Conservation (phyloP, 2,888 invertebrate genomes). For the Hirtodrosophila histrioides region DNA sequence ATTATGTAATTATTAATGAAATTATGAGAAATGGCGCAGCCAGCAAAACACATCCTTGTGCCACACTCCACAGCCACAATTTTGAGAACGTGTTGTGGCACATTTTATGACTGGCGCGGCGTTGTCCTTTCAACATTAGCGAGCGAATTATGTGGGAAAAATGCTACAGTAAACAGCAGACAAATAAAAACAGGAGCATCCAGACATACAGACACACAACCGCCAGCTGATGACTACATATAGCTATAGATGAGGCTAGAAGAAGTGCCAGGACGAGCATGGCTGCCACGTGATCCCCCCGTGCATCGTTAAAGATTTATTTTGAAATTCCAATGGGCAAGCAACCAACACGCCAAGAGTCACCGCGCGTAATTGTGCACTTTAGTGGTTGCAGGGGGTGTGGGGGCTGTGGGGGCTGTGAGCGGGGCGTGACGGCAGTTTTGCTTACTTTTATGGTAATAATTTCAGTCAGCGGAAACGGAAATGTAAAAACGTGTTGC, state of each 20-base stretch:
- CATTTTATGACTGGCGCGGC: constrained; percentile 59
- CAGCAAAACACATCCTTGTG: constrained; percentile 17
- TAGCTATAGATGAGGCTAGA: constrained; percentile 7
- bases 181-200: constrained; percentile 37
- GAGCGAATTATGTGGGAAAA: constrained; percentile 56
- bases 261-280: constrained; percentile 4
- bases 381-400: constrained; percentile 12
- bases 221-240: constrained; percentile 32
- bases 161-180: constrained; percentile 46
- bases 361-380: constrained; percentile 65
- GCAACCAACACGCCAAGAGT: constrained; percentile 39
- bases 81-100: constrained; percentile 65
- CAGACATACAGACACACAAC: constrained; percentile 7
- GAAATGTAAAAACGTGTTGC: constrained; percentile 79
- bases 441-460: constrained; percentile 75
- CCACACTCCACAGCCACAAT: constrained; percentile 17
- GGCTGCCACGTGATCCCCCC: constrained; percentile 54
- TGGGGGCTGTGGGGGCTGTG: not conserved
- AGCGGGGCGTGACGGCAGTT: constrained; percentile 31
- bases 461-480: constrained; percentile 75
- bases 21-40: constrained; percentile 70
- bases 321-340: constrained; percentile 64
- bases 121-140: constrained; percentile 50
- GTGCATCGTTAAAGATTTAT: constrained; percentile 77
- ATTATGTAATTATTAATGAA: constrained; percentile 77